Conservation (phyloP, 37 sponge, comb jelly and placozoan genomes). For the Amphimedon queenslandica region DNA sequence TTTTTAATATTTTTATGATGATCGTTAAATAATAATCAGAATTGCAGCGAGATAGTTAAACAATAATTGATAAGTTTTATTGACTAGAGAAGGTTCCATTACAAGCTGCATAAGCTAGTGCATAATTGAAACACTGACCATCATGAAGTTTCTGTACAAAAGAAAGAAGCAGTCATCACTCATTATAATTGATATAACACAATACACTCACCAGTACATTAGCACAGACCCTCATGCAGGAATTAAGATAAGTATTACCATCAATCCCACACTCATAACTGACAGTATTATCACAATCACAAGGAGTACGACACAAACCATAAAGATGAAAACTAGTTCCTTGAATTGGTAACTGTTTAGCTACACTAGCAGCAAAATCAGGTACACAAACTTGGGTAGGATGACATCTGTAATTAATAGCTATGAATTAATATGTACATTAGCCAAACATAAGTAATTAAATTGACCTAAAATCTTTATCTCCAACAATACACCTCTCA, state of each 20-base stretch:
- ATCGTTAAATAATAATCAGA: too few species aligned
- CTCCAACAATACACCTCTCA: too few species aligned
- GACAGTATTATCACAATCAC: neutral
- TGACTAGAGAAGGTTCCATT: too few species aligned
- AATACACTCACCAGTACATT: conserved; percentile 18
- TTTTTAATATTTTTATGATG: too few species aligned
- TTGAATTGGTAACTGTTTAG: neutral
- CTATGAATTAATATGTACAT: neutral
- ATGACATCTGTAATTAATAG: neutral
- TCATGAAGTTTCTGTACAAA: conserved; percentile 3
- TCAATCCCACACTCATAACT: conserved; percentile 51
- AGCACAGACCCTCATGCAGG: conserved; percentile 32
- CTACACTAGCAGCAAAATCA: conserved; percentile 2
- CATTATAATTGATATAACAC: neutral
- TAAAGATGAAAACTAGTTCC: neutral
- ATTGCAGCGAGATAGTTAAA: too few species aligned
- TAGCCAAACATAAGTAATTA: too few species aligned
- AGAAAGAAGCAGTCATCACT: neutral
- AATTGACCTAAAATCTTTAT: too few species aligned
- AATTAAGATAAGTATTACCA: conserved; percentile 34
- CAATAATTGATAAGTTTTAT: too few species aligned
- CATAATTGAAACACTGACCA: neutral
- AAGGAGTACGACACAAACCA: conserved; percentile 32
- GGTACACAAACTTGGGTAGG: neutral
- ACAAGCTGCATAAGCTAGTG: neutral